Base-by-base conservation (phyloP, 2,888 invertebrate genomes). In the Brenthis hecate region DNA sequence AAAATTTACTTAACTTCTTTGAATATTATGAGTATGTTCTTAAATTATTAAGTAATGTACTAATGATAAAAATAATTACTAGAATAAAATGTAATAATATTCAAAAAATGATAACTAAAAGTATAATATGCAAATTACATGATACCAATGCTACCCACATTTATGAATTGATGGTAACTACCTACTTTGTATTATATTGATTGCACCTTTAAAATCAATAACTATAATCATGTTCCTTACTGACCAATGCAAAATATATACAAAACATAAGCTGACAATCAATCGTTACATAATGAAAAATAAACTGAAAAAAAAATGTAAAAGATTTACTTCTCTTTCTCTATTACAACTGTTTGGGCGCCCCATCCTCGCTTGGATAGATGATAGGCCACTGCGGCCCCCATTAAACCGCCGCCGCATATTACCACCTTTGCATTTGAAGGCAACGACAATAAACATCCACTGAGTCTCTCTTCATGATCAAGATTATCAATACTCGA, bases 371-470 rank as follows among this genome's bases (percentile, higher is more conserved):
- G 89, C 78, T 95, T 91, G 0, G 97, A 96, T 57, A 99, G 91
- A 85, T 98, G 97, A 85, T 98, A 98, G 13, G 98, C 98, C 11
- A 98, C 97, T 2, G 98, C 97, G 13, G 97, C 96, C 5, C 98
- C 98, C 94, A 98, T 96, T 56, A 98, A 95, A 32, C 98, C 98
- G 16, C 98, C 98, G 3, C 98, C 98, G 85, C 98, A 98, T 80
- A 98, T 95, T 56, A 98, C 96, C 56, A 97, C 97, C 80, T 94
- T 94, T 0, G 96, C 94, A 80, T 95, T 91, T 56, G 85, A 70
- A 0, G 91, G 92, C 66, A 92, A 77, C 23, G 80, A 74, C 48
- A 84, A 77, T 64, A 91, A 73, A 73, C 89, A 88, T 54, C 85
- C 86, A 61, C 84, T 84, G 54, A 92, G 76, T 66, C 77, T 81